These are phyloP conservation scores for mouse (Mus musculus) DNA, from an alignment of 2,113 vertebrate genomes.

Conservation along the genomic window GRCm39 chr10:30389001-30389500, in stretches of 20 bases:
- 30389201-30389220: not conserved
- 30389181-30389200: not conserved
- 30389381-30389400: not conserved
- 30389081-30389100: not conserved
- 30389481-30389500: slow-evolving; percentile 7
- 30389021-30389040: not conserved
- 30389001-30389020: not conserved
- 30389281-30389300: not conserved
- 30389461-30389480: not conserved
- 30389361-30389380: not conserved
- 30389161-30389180: slow-evolving; percentile 24
- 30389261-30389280: not conserved
- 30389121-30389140: not conserved
- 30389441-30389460: slow-evolving; percentile 7
- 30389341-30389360: not conserved
- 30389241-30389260: not conserved
- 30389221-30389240: not conserved
- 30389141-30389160: not conserved
- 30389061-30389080: not conserved
- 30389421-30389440: slow-evolving; percentile 52
- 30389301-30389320: not conserved
- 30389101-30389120: not conserved
- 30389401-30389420: slow-evolving; percentile 46
- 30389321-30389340: not conserved
- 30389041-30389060: not conserved